These are phyloP conservation scores for Zaprionus obscuricornis DNA, from an alignment of 2,888 invertebrate genomes.

Conservation along the genomic window DNA sequence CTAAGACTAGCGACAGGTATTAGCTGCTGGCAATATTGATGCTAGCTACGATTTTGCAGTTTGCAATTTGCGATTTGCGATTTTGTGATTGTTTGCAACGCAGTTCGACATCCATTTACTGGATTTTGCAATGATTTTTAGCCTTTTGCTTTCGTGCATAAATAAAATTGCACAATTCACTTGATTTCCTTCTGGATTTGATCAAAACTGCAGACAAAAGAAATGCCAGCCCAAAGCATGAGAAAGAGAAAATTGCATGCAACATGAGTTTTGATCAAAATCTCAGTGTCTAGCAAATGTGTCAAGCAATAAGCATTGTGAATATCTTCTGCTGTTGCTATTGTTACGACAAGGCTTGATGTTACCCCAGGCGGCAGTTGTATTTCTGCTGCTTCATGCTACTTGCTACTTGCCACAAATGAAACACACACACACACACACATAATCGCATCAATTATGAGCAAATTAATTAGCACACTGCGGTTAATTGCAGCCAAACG, in stretches of 20 bases:
- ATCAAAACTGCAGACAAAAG: too few species aligned
- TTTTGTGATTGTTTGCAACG: neutral
- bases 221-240: neutral
- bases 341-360: slow-evolving; percentile 17
- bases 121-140: too few species aligned
- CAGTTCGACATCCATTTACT: too few species aligned
- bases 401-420: slow-evolving; percentile 48
- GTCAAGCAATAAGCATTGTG: slow-evolving; percentile 15
- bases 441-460: slow-evolving; percentile 79
- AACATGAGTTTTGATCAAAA: slow-evolving; percentile 28
- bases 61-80: neutral
- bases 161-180: slow-evolving; percentile 43
- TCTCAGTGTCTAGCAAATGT: neutral
- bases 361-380: slow-evolving; percentile 56
- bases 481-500: slow-evolving; percentile 72
- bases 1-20: slow-evolving; percentile 7
- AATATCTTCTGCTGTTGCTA: neutral
- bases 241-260: too few species aligned
- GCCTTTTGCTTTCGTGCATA: too few species aligned
- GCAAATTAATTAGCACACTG: slow-evolving; percentile 78
- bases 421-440: too few species aligned
- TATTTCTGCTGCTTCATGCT: slow-evolving; percentile 47
- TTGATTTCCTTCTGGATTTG: slow-evolving; percentile 70
- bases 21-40: slow-evolving; percentile 20
- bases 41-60: too few species aligned